phyloP scores from a whole-genome alignment of 2,888 invertebrate genomes.

The Eurytoma californica region DNA sequence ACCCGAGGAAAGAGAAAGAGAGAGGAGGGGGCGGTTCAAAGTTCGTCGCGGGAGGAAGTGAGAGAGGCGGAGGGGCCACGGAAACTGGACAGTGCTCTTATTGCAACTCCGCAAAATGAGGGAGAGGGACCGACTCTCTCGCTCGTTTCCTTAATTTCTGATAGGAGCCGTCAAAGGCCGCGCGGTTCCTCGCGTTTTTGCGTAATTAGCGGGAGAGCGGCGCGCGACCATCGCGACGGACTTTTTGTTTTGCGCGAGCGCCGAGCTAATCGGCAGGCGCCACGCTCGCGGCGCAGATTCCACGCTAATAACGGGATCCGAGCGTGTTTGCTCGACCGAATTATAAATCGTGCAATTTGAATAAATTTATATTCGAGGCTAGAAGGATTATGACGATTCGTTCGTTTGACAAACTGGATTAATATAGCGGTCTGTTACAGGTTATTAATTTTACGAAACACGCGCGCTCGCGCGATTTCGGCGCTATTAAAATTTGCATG shows the following conservation, averaged over 20 bases:
- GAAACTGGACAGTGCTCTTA: slow-evolving; percentile 63
- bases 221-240: no score
- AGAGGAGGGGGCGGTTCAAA: slow-evolving; percentile 47
- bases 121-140: slow-evolving; percentile 37
- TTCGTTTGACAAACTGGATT: slow-evolving; percentile 45
- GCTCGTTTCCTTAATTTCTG: slow-evolving; percentile 64
- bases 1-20: slow-evolving; percentile 53
- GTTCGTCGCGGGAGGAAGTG: slow-evolving; percentile 39
- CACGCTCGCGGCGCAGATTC: not conserved
- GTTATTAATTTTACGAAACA: slow-evolving; percentile 50
- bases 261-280: not conserved
- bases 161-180: slow-evolving; percentile 41
- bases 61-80: slow-evolving; percentile 55
- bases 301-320: no score
- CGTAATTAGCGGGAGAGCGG: no score
- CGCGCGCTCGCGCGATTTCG: slow-evolving; percentile 20
- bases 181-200: no score
- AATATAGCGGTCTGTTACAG: slow-evolving; percentile 41
- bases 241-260: no score
- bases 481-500: slow-evolving; percentile 52
- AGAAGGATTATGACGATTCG: slow-evolving; percentile 41
- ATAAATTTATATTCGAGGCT: slow-evolving; percentile 21
- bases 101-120: slow-evolving; percentile 65
- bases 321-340: slow-evolving; percentile 28
- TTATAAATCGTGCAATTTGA: slow-evolving; percentile 29